Percentiles rank a stretch among this genome's conserved stretches.
phyloP scores from a whole-genome alignment of 2,113 vertebrate genomes.

The Hippocampus barbouri region DNA sequence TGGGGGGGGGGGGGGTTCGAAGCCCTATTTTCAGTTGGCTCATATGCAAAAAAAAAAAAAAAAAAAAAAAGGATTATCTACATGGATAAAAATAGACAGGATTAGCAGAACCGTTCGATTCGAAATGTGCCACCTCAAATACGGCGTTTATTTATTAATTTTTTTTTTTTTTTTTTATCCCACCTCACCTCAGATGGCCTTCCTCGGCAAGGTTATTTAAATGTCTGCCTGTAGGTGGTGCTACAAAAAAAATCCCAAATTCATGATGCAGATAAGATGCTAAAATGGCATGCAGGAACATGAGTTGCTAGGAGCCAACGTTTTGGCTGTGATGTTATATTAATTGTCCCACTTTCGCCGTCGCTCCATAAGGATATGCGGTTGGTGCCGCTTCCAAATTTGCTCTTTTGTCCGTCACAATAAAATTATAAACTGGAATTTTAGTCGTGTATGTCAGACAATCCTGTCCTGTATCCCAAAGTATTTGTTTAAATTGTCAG shows the following conservation, averaged over 20 bases:
- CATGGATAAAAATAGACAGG: constrained; percentile 55
- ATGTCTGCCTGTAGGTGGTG: not conserved
- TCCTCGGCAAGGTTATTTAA: not conserved
- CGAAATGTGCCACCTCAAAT: constrained; percentile 27
- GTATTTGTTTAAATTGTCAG: too few species aligned
- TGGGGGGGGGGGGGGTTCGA: constrained; percentile 8
- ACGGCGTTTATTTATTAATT: not conserved
- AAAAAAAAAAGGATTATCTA: constrained; percentile 44
- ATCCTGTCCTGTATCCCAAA: too few species aligned
- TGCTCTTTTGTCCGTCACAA: not conserved
- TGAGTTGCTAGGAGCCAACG: not conserved
- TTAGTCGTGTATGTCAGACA: not conserved
- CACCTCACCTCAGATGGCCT: not conserved
- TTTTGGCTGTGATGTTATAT: not conserved
- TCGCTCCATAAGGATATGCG: not conserved
- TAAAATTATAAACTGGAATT: not conserved
- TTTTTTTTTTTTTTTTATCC: not conserved
- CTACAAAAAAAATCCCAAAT: not conserved
- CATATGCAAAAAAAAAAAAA: constrained; percentile 15
- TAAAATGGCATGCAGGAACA: not conserved
- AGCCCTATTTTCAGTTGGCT: constrained; percentile 44
- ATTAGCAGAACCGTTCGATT: constrained; percentile 53
- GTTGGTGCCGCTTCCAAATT: not conserved
- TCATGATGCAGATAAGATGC: not conserved
- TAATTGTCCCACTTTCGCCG: not conserved